phyloP scores from a whole-genome alignment of 2,797 vertebrate genomes.

The Tauraco hartlaubi region DNA sequence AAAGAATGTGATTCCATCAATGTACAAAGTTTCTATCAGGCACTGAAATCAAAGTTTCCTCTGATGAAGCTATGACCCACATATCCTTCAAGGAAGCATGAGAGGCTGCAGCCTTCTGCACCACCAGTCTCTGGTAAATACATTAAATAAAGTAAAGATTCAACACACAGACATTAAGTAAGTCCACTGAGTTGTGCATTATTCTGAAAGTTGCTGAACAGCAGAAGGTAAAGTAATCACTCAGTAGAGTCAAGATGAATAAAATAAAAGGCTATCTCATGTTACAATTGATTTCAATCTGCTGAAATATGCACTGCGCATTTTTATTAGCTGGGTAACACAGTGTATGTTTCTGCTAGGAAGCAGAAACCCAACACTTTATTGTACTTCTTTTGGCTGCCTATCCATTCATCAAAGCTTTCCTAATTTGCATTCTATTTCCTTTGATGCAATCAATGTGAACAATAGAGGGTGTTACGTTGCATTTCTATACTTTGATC shows the following conservation, averaged over 20 bases:
- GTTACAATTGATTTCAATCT: constrained; percentile 77
- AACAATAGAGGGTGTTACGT: constrained; percentile 60
- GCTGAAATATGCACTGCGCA: constrained; percentile 51
- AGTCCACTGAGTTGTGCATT: constrained; percentile 53
- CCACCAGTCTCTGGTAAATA: constrained; percentile 33
- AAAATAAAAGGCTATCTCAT: constrained; percentile 75
- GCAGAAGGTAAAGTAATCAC: constrained; percentile 72
- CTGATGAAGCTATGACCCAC: neutral
- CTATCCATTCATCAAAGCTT: constrained; percentile 63
- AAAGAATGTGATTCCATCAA: neutral
- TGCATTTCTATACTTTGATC: constrained; percentile 62
- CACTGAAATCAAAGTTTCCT: neutral
- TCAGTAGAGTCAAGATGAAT: constrained; percentile 69
- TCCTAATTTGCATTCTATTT: constrained; percentile 69
- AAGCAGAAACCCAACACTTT: constrained; percentile 5
- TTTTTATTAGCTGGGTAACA: constrained; percentile 59
- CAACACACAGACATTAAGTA: constrained; percentile 39
- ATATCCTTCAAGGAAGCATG: neutral
- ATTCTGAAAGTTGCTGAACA: constrained; percentile 66
- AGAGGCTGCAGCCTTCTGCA: neutral
- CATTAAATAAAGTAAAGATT: constrained; percentile 51
- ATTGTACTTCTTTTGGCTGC: constrained; percentile 43
- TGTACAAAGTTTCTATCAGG: neutral
- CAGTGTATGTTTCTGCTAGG: neutral
- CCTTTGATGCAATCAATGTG: constrained; percentile 53